Percentiles rank a stretch among this genome's conserved stretches.
These are phyloP conservation scores for Alcis repandata DNA, from an alignment of 2,888 invertebrate genomes.

Conservation along the genomic window DNA sequence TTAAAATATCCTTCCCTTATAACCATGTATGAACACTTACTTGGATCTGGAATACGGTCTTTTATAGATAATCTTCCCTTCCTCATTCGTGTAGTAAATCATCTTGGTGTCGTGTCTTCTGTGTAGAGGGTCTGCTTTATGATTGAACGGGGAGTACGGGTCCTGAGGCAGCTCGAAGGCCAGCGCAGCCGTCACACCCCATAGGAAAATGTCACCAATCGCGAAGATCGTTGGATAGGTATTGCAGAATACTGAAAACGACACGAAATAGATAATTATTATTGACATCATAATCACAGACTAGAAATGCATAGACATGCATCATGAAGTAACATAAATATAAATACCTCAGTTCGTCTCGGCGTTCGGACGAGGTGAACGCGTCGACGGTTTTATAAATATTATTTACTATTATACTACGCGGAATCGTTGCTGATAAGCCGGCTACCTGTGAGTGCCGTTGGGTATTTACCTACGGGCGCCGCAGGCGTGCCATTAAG, in stretches of 20 bases:
- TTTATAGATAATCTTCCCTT: slow-evolving; percentile 70
- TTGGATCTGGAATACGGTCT: slow-evolving; percentile 64
- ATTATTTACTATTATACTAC: too few relatives aligned
- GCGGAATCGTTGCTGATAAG: too few relatives aligned
- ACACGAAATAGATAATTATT: not conserved
- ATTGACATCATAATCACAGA: not conserved
- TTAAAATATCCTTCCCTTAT: too few relatives aligned
- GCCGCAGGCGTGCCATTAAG: too few relatives aligned
- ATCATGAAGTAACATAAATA: too few relatives aligned
- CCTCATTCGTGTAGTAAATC: slow-evolving; percentile 72
- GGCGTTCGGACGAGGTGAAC: too few relatives aligned
- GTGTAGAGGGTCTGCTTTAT: slow-evolving; percentile 79
- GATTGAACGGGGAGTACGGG: slow-evolving; percentile 80
- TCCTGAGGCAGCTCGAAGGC: slow-evolving; percentile 92
- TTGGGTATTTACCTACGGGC: too few relatives aligned
- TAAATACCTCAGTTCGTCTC: too few relatives aligned
- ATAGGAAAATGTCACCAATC: slow-evolving; percentile 87
- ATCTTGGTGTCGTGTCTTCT: slow-evolving; percentile 73
- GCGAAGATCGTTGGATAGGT: slow-evolving; percentile 84
- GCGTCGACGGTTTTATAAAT: too few relatives aligned
- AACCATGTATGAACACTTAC: too few relatives aligned
- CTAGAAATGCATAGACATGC: too few relatives aligned
- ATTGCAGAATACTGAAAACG: slow-evolving; percentile 87
- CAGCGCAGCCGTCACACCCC: slow-evolving; percentile 91
- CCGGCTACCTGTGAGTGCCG: too few relatives aligned